Evolutionary conservation across 2,888 invertebrate genomes (phyloP).

Genomic region (Micoletzkya japonica): DNA sequence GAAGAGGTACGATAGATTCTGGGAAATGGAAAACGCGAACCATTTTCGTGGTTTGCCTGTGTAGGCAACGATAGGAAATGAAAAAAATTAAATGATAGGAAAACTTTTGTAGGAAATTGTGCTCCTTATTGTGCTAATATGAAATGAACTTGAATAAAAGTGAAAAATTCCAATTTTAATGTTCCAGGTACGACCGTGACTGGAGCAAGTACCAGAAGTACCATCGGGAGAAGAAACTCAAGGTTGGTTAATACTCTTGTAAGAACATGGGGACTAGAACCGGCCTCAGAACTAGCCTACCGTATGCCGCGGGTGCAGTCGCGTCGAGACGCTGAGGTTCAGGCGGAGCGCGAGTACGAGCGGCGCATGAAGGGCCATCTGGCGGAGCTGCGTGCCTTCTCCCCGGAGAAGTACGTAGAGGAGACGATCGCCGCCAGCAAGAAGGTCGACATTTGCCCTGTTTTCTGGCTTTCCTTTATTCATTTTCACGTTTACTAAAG

Average conservation of each 20-base stretch:
- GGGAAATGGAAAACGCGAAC: conserved; percentile 33
- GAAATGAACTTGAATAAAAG: no score
- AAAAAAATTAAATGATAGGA: no score
- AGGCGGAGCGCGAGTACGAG: conserved; percentile 56
- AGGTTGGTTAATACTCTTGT: conserved; percentile 33
- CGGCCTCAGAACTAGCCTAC: not conserved
- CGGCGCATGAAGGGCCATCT: conserved; percentile 54
- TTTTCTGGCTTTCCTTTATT: conserved; percentile 7
- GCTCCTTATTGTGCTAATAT: no score
- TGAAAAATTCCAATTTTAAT: not conserved
- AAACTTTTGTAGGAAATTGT: no score
- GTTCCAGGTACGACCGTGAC: conserved; percentile 44
- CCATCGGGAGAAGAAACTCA: conserved; percentile 56
- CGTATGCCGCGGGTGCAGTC: not conserved
- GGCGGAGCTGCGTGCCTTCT: conserved; percentile 51
- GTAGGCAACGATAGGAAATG: no score
- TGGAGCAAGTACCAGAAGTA: conserved; percentile 60
- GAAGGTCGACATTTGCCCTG: not conserved
- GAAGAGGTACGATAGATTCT: conserved; percentile 55
- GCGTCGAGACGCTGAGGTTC: no score
- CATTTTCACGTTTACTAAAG: conserved; percentile 12
- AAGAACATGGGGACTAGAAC: not conserved
- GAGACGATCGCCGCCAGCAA: conserved; percentile 45
- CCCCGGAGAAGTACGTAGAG: conserved; percentile 57
- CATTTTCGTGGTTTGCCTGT: not conserved